Evolutionary conservation across 2,113 vertebrate species (phyloP).

Genomic region (Phoenicopterus ruber): DNA sequence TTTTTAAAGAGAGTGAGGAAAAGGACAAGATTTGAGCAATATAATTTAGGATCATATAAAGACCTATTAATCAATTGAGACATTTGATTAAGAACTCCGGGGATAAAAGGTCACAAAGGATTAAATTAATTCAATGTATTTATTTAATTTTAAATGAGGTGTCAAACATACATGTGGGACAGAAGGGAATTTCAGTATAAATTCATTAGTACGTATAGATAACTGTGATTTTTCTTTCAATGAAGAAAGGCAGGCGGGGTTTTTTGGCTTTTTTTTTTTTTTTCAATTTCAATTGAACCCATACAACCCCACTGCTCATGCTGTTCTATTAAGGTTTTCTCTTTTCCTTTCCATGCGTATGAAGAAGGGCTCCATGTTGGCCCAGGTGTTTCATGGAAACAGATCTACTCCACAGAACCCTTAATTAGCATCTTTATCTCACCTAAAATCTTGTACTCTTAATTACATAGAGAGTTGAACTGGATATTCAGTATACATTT

Average conservation of each 20-base stretch:
- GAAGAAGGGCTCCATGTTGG: neutral
- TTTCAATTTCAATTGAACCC: neutral
- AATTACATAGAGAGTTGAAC: neutral
- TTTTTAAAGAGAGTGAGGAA: neutral
- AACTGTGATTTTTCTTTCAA: neutral
- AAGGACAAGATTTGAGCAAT: neutral
- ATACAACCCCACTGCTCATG: neutral
- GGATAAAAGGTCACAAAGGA: neutral
- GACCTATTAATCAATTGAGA: constrained; percentile 21
- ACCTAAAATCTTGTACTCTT: neutral
- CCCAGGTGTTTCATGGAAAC: neutral
- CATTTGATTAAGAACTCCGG: neutral
- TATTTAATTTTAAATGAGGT: neutral
- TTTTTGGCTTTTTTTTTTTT: rapidly evolving
- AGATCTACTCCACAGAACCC: neutral
- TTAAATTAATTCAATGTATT: neutral
- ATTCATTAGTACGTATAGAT: neutral
- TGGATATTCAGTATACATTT: neutral
- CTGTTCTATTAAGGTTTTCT: neutral
- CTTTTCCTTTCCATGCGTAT: neutral
- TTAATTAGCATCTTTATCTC: neutral
- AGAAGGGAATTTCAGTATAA: neutral
- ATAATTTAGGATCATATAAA: neutral
- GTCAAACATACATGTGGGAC: neutral
- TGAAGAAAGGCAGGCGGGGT: neutral